A percentile compares a stretch with the other conserved stretches of the same genome.
phyloP scores from a whole-genome alignment of 2,888 invertebrate genomes.

The Ceriagrion tenellum region DNA sequence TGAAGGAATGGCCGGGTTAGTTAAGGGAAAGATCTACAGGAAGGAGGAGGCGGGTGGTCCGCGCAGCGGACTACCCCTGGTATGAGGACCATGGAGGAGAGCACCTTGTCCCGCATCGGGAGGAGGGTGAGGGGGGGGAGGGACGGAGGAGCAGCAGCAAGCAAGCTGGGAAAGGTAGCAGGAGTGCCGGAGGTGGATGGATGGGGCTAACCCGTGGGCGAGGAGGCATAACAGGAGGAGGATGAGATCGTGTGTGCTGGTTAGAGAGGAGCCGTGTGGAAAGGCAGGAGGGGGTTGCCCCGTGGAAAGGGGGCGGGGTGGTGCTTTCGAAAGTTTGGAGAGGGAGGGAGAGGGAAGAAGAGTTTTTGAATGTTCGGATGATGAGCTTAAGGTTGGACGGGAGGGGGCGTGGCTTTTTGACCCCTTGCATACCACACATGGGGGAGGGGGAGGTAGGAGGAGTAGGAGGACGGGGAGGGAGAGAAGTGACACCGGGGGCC shows the following conservation, averaged over 20 bases:
- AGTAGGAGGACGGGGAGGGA: background rate
- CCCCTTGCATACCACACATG: slow-evolving; percentile 47
- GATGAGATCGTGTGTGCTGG: background rate
- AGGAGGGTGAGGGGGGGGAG: background rate
- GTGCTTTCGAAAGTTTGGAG: background rate
- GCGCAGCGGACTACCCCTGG: background rate
- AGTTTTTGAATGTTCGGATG: slow-evolving; percentile 60
- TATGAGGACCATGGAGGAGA: background rate
- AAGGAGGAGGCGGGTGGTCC: background rate
- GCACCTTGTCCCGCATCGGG: background rate
- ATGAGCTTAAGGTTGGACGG: slow-evolving; percentile 61
- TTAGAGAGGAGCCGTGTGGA: too few species aligned
- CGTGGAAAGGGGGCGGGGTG: background rate
- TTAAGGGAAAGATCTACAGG: background rate
- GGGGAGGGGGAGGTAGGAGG: background rate
- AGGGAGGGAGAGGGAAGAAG: background rate
- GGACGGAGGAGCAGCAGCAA: background rate
- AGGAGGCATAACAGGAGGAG: background rate
- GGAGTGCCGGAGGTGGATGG: background rate
- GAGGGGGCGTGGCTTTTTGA: slow-evolving; percentile 63
- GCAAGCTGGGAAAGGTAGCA: slow-evolving; percentile 28
- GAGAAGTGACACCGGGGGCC: background rate
- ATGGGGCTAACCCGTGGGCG: background rate
- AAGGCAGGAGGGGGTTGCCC: background rate
- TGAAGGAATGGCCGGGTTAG: slow-evolving; percentile 1